These are phyloP conservation scores for Fregata magnificens DNA, from an alignment of 2,113 vertebrate species.

Conservation along the genomic window DNA sequence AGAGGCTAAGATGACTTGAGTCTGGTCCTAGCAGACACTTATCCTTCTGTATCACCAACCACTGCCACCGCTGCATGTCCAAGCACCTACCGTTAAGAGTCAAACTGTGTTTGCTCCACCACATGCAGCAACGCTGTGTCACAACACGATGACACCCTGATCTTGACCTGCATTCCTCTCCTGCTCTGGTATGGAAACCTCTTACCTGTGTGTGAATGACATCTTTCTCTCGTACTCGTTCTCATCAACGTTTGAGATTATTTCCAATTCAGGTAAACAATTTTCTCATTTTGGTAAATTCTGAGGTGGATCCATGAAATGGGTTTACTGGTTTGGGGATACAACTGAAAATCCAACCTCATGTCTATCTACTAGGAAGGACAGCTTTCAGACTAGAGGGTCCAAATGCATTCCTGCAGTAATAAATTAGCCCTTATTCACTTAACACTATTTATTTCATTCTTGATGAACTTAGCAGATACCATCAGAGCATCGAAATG, in stretches of 20 bases:
- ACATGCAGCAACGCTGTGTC: background rate
- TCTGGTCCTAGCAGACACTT: background rate
- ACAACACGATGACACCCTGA: background rate
- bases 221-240: background rate
- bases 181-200: background rate
- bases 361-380: background rate
- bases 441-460: background rate
- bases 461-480: background rate
- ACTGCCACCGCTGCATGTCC: background rate
- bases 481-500: background rate
- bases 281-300: background rate
- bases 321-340: background rate
- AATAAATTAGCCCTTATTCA: background rate
- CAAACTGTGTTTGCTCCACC: fast-evolving
- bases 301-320: background rate
- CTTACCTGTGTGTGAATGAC: background rate
- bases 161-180: background rate
- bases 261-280: background rate
- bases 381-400: background rate
- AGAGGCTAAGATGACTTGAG: background rate
- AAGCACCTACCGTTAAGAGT: fast-evolving
- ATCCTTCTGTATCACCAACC: background rate
- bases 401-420: background rate
- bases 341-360: background rate
- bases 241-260: background rate